These are phyloP conservation scores for Drosophila melanosoma DNA, from an alignment of 2,888 invertebrate genomes.

Conservation along the genomic window DNA sequence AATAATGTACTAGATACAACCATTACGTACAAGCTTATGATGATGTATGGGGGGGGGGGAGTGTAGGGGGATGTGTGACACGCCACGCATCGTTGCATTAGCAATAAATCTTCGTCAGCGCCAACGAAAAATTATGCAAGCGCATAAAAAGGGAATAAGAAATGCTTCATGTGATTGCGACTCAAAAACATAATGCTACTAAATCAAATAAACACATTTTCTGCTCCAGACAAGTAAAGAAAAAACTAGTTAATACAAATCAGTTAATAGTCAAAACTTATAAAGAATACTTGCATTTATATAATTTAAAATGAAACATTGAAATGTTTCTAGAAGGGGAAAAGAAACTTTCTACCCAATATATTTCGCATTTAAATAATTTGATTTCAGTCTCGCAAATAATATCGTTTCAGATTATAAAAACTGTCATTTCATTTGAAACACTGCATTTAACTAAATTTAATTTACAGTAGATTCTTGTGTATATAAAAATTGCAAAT, in stretches of 20 bases:
- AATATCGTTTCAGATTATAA: neutral
- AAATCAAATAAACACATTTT: neutral
- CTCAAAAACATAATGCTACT: neutral
- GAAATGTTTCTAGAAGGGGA: neutral
- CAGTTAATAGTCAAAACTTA: neutral
- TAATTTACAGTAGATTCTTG: neutral
- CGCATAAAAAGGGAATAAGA: constrained; percentile 8
- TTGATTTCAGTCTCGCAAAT: neutral
- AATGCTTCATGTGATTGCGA: constrained; percentile 2
- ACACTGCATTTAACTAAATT: neutral
- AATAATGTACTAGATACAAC: neutral
- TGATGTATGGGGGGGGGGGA: neutral
- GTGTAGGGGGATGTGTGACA: constrained; percentile 29
- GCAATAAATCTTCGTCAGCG: constrained; percentile 68
- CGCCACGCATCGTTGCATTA: constrained; percentile 55
- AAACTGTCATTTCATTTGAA: neutral
- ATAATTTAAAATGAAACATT: neutral
- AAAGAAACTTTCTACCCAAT: neutral
- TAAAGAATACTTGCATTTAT: neutral
- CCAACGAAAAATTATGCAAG: constrained; percentile 47
- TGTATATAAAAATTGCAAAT: neutral
- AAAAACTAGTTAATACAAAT: neutral
- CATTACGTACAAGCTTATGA: constrained; percentile 4
- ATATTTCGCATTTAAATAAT: neutral
- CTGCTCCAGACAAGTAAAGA: neutral